Conservation (phyloP, 2,888 invertebrate genomes). For the Eristalis tenax region DNA sequence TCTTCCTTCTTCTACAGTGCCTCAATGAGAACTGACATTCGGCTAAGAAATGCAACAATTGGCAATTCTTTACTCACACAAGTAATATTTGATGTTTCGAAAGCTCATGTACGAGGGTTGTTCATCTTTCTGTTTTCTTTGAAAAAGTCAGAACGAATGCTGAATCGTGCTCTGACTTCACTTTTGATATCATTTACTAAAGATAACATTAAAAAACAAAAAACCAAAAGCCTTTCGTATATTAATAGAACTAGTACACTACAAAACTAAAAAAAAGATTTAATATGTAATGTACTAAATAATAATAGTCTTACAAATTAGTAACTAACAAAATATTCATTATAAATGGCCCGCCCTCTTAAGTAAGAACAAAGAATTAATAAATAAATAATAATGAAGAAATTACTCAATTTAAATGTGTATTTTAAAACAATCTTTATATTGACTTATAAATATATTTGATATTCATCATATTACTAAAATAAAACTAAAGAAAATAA, state of each 20-base stretch:
- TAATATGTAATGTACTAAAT: constrained; percentile 25
- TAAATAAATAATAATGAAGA: constrained; percentile 25
- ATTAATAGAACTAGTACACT: constrained; percentile 25
- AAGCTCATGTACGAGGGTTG: not conserved
- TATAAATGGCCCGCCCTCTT: constrained; percentile 70
- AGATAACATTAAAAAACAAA: not conserved
- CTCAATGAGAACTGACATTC: not conserved
- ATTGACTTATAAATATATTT: constrained; percentile 69
- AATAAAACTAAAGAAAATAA: constrained; percentile 36
- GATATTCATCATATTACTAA: constrained; percentile 66
- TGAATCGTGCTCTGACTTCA: not conserved
- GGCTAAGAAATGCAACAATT: not conserved
- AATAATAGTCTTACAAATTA: constrained; percentile 46
- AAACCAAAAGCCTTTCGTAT: constrained; percentile 2
- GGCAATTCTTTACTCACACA: not conserved
- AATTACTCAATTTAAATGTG: constrained; percentile 68
- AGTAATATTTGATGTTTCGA: not conserved
- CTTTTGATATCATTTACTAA: not conserved
- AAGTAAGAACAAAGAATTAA: constrained; percentile 37
- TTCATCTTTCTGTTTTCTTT: not conserved
- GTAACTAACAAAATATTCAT: constrained; percentile 59
- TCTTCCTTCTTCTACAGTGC: not conserved
- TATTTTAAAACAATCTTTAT: constrained; percentile 68
- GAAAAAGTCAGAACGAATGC: not conserved
- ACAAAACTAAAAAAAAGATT: constrained; percentile 27